A percentile compares a stretch with the other conserved stretches of the same genome.
Conservation (phyloP, 2,797 vertebrate genomes). For the Champsocephalus gunnari region DNA sequence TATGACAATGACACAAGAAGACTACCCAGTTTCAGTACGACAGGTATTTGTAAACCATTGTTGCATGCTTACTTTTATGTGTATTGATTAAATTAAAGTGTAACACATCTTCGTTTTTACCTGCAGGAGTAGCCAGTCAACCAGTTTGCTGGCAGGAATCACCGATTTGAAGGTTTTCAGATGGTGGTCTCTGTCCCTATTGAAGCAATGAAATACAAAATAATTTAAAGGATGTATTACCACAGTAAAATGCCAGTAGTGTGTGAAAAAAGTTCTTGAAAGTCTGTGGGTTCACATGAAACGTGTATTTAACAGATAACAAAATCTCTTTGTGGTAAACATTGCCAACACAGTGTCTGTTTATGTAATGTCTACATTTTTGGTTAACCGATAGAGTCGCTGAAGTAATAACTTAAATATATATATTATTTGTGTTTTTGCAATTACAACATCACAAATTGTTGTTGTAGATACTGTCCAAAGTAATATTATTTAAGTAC, state of each 20-base stretch:
- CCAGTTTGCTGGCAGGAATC: slow-evolving; percentile 93
- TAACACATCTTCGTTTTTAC: slow-evolving; percentile 75
- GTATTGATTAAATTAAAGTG: neutral
- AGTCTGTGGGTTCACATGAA: neutral
- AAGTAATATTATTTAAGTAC: no score
- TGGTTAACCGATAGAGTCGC: neutral
- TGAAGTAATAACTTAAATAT: neutral
- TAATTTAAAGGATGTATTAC: slow-evolving; percentile 10
- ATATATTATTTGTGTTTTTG: neutral
- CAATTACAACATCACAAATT: neutral
- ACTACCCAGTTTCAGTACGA: neutral
- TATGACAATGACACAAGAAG: neutral
- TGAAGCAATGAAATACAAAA: slow-evolving; percentile 41
- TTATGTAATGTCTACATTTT: no score
- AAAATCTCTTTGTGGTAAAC: slow-evolving; percentile 28
- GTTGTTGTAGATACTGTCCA: no score
- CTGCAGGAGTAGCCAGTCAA: slow-evolving; percentile 97
- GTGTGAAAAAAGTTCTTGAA: neutral
- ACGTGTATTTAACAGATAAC: neutral
- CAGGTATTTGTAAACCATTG: no score
- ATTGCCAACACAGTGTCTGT: neutral
- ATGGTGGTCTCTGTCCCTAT: slow-evolving; percentile 95
- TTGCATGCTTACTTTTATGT: neutral
- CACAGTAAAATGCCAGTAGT: neutral
- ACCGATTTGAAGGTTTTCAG: slow-evolving; percentile 98